A percentile compares a stretch with the other conserved stretches of the same genome.
Conservation (phyloP, 2,888 invertebrate species). For the Caenorhabditis sp. region DNA sequence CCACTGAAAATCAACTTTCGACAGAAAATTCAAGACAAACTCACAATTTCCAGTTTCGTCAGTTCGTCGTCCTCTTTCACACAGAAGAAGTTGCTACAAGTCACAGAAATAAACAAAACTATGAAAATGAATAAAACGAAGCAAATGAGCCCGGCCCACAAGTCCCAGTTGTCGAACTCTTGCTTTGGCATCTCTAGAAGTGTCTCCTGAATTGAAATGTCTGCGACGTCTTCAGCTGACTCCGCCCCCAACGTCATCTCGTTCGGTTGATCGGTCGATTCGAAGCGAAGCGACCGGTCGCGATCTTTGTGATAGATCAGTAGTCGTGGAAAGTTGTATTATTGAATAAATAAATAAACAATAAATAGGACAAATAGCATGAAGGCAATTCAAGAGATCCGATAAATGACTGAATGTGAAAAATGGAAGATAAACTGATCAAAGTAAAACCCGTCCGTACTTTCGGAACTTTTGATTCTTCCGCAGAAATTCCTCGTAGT, state of each 20-base stretch:
- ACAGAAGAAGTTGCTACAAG: conserved; percentile 39
- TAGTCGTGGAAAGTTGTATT: no score
- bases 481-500: conserved; percentile 40
- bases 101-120: conserved; percentile 24
- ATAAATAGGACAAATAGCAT: no score
- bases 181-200: conserved; percentile 48
- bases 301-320: no score
- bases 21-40: conserved; percentile 4
- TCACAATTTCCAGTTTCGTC: conserved; percentile 58
- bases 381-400: no score
- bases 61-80: conserved; percentile 45
- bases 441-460: conserved; percentile 40
- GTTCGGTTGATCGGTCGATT: conserved; percentile 49
- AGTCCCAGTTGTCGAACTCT: conserved; percentile 50
- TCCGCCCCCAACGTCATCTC: no score
- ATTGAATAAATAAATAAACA: no score
- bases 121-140: conserved; percentile 30
- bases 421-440: no score
- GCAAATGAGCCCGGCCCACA: conserved; percentile 44
- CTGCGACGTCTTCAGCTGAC: neutral
- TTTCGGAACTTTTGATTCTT: conserved; percentile 37
- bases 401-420: no score
- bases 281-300: conserved; percentile 39
- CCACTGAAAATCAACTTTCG: conserved; percentile 15
- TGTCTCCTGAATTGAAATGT: conserved; percentile 20